Conservation (phyloP, 2,888 invertebrate genomes). For the Phaedon cochleariae region DNA sequence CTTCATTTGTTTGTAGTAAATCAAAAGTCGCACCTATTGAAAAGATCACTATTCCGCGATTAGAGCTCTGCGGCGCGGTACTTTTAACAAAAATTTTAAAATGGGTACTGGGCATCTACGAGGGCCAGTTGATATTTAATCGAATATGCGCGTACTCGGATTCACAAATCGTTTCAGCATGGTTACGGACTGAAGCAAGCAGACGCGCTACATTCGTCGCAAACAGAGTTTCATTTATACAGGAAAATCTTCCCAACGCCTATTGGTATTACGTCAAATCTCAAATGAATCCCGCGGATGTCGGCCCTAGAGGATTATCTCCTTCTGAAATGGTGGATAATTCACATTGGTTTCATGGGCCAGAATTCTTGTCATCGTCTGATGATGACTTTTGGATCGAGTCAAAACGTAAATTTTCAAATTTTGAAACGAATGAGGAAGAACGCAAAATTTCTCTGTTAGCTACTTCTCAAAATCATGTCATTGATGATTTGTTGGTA, state of each 20-base stretch:
- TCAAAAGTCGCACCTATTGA: constrained; percentile 10
- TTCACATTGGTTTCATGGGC: background rate
- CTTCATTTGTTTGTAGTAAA: constrained; percentile 6
- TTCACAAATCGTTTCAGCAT: background rate
- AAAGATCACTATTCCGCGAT: constrained; percentile 4
- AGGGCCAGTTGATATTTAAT: background rate
- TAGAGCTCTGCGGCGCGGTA: constrained; percentile 11
- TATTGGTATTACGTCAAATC: constrained; percentile 1
- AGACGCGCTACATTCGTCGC: constrained; percentile 1
- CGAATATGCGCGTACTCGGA: background rate
- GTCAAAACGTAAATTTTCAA: too few species aligned
- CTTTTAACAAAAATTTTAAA: background rate
- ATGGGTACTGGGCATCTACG: background rate
- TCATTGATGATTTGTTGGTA: background rate
- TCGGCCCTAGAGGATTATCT: too few species aligned
- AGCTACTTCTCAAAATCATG: background rate
- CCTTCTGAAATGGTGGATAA: constrained; percentile 1
- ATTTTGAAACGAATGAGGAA: too few species aligned
- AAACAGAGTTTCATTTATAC: background rate
- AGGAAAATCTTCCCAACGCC: background rate
- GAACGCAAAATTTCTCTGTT: background rate
- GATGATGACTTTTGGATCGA: background rate
- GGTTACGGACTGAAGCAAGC: background rate
- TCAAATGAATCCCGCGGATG: background rate
- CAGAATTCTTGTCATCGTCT: background rate